These are phyloP conservation scores for Albula goreensis DNA, from an alignment of 2,113 vertebrate species.

Conservation along the genomic window DNA sequence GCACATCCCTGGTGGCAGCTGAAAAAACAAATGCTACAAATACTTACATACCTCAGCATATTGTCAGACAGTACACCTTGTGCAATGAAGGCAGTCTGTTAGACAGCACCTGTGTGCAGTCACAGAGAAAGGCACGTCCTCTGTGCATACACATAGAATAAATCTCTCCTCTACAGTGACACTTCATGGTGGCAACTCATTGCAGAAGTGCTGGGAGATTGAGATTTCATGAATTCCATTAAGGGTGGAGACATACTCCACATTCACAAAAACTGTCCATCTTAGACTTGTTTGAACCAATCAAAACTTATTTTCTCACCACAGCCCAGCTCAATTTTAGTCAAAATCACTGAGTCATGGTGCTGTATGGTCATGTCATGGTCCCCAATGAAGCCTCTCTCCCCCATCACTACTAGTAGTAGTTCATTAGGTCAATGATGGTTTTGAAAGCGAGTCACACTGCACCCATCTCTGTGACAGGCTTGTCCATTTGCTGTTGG, in stretches of 20 bases:
- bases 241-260: too few species aligned
- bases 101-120: neutral
- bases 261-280: too few species aligned
- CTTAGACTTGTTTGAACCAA: too few species aligned
- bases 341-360: too few species aligned
- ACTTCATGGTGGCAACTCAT: neutral
- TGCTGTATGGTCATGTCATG: too few species aligned
- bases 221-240: too few species aligned
- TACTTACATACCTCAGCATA: slow-evolving; percentile 5
- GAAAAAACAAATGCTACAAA: slow-evolving; percentile 1
- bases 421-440: too few species aligned
- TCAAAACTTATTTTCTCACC: too few species aligned
- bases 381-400: too few species aligned
- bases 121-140: neutral
- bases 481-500: neutral
- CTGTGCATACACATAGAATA: neutral
- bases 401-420: too few species aligned
- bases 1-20: neutral
- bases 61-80: neutral
- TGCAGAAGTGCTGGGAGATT: too few species aligned
- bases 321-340: too few species aligned
- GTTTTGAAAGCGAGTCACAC: neutral
- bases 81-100: neutral
- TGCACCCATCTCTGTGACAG: neutral
- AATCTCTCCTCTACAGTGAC: neutral